Evolutionary conservation across 2,113 vertebrate species (phyloP), one percentile per base, ranked within the genome.

Genomic region (Stictonetta naevosa): DNA sequence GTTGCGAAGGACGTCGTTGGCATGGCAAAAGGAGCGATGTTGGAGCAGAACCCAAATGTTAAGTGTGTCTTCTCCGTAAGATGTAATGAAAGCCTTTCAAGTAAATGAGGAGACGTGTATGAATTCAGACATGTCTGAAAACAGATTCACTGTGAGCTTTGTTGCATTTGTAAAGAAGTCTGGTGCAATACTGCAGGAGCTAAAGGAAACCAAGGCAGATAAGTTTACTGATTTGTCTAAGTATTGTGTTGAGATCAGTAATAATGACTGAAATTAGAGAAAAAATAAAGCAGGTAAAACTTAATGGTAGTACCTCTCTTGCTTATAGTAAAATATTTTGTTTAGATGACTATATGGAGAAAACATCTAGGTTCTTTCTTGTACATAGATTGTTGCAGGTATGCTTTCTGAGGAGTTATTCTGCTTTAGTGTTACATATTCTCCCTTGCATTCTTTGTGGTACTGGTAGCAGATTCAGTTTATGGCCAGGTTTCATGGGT

Each of bases 1-100:
- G 25, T 88, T 55, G 72, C 22, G 80, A 79, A 78, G 77, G 89
- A 92, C 72, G 60, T 93, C 81, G 89, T 66, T 88, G 56, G 56
- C 78, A 73, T 83, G 56, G 93, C 71, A 90, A n/a, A 68, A 91
- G 26, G 52, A 73, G 53, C 48, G 48, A 75, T 52, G 66, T 84
- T 53, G 48, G 28, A 63, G 66, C 77, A 60, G 58, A 87, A 82
- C 86, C 71, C n/a, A 38, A 56, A 56, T 20, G 53, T 74, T 38
- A n/a, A 74, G 73, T 90, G 1, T 53, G 33, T 62, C 60, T 81
- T 42, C 59, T 71, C 44, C 26, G 7, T 31, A 56, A 74, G 8
- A 3, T 33, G 55, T 53, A 31, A 38, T 18, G 16, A 67, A 81
- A 83, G 29, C n/a, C 40, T 58, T 83, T 56, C 28, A 64, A 53